Evolutionary conservation across 2,888 invertebrate species (phyloP), one percentile per base, ranked within the genome.

Genomic region (Trachelus troglodyta): DNA sequence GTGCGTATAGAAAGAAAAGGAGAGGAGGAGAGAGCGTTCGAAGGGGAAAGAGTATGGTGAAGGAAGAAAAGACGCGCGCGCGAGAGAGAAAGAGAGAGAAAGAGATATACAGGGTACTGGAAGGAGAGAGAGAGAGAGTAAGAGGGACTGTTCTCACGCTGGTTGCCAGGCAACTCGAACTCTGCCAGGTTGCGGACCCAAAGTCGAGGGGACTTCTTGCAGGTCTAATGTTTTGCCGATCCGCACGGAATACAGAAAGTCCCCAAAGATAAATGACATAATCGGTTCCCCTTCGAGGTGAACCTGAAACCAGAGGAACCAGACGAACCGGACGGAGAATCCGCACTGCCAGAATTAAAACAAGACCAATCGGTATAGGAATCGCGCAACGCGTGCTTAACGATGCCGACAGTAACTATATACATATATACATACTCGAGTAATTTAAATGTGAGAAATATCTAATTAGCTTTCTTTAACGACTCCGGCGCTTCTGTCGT

Each of bases 211-310:
- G 23, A 56, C 23, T 56, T 56, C 56, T 56, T 56, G 56, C 56
- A 23, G 56, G 56, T 56, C 56, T 23, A 56, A 56, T 56, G 56
- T 56, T 56, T 56, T 56, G 56, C 23, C 56, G 56, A 56, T 56
- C 56, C 35, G 34, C 74, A 23, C 74, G 74, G 74, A 74, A 35
- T 74, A 74, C 74, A 30, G 74, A 74, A 74, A 74, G 34, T 74
- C 74, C 31, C 74, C 74, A 74, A 34, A 74, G 74, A 74, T 74
- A 74, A 74, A 74, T 74, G 74, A 74, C 74, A 74, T 74, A 74
- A 74, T 74, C 74, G 74, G 11, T 37, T 30, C 35, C 15, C 74
- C 74, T 34, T 34, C 9, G 56, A 56, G 23, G 56, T 23, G 56
- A 56, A 56, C 6, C 56, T 56, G 56, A 56, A 56, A 23, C 23